phyloP scores from a whole-genome alignment of 2,888 invertebrate species.

The Arenicola marina region DNA sequence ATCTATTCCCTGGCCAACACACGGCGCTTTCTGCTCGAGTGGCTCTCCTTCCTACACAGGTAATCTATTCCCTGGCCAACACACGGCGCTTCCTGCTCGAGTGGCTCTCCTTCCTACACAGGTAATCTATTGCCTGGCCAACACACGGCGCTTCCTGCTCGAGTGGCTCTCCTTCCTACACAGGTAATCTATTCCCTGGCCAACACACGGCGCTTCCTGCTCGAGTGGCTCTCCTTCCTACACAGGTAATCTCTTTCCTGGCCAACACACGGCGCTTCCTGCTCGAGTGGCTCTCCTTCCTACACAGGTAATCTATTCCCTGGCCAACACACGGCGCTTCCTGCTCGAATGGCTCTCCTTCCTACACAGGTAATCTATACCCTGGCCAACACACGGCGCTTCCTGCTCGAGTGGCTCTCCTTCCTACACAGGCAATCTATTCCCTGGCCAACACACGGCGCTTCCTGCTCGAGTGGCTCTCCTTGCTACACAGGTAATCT shows the following conservation, averaged over 20 bases:
- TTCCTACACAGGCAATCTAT: conserved; percentile 59
- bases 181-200: not conserved
- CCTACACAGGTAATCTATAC: not conserved
- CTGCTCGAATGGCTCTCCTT: not conserved
- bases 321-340: not conserved
- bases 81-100: not conserved
- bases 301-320: conserved; percentile 52
- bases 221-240: not conserved
- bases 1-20: not conserved
- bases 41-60: not conserved
- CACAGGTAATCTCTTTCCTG: not conserved
- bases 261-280: conserved; percentile 71
- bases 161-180: not conserved
- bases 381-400: conserved; percentile 86
- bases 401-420: conserved; percentile 69
- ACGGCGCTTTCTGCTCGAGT: not conserved
- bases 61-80: not conserved
- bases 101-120: not conserved
- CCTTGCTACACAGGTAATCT: too few species aligned
- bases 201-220: not conserved
- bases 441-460: too few species aligned
- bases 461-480: too few species aligned
- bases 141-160: not conserved
- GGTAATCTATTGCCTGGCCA: not conserved
- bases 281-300: conserved; percentile 64